Base-by-base conservation (phyloP, 2,888 invertebrate genomes). In the Drosophila meridiana region DNA sequence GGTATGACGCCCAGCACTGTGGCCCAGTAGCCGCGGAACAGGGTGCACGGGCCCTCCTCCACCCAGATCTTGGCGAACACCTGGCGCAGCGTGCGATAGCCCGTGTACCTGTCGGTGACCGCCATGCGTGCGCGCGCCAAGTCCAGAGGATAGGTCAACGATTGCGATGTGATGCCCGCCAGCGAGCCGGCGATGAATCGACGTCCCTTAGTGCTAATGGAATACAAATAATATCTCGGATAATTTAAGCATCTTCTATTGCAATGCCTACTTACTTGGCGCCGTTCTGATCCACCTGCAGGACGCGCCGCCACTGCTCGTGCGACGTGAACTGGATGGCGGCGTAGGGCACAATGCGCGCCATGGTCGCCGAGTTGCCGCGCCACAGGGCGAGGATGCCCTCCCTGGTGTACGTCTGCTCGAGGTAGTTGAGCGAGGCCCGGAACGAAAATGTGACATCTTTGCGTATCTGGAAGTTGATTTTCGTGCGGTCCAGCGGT, bases 281-380 rank as follows among this genome's bases (percentile, higher is more conserved):
- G 66, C 94, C 93, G 75, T 93, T 93, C 82, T 95, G 93, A 94
- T 97, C 96, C n/a, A 97, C 96, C 11, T 94, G 93, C 1, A 99
- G 94, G 55, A 97, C 92, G 78, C 95, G 94, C 92, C 98, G 98
- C 97, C 97, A 99, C 93, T 99, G 99, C 94, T 99, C 99, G 93
- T 99, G 99, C 45, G 99, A 96, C 0, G 98, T 97, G 93, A 99
- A 99, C 94, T 99, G 99, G 82, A 99, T 97, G 50, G 99, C 98
- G 30, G 99, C 98, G 93, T 99, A 99, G 0, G 99, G 99, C 60
- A 99, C 94, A 73, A 99, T 99, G 67, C 99, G 94, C 20, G 97
- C 98, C 98, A 99, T 98, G 0, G 99, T 99, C 5, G 99, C 99
- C 79, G 98, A 98, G 95, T 99, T 99, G 4, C 99, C 99, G 61